Percentiles rank a stretch among this genome's conserved stretches.
These are phyloP conservation scores for Semotilus atromaculatus DNA, from an alignment of 2,797 vertebrate species.

Conservation along the genomic window DNA sequence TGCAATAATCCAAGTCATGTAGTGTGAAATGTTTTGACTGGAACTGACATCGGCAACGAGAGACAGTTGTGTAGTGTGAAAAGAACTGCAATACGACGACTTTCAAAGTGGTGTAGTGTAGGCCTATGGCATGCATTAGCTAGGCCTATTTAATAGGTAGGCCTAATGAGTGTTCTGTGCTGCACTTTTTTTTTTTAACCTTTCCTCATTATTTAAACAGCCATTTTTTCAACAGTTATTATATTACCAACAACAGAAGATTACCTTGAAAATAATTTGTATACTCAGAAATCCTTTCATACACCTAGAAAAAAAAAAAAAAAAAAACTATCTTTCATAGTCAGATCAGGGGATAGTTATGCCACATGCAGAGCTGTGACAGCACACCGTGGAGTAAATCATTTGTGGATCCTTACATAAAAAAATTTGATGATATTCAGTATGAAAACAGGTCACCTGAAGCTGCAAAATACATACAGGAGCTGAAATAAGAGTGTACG, in stretches of 20 bases:
- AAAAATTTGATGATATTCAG: not conserved
- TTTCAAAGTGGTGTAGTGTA: not conserved
- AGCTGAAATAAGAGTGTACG: not conserved
- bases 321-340: too few species aligned
- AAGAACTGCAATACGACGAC: not conserved
- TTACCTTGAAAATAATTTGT: not conserved
- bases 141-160: not conserved
- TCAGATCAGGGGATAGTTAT: constrained; percentile 12
- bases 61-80: not conserved
- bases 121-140: not conserved
- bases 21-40: not conserved
- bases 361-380: constrained; percentile 1
- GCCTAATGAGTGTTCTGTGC: not conserved
- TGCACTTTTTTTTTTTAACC: not conserved
- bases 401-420: not conserved
- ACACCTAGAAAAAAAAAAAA: not conserved
- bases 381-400: not conserved
- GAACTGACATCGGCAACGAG: not conserved
- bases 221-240: not conserved
- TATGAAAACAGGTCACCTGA: constrained; percentile 28
- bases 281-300: not conserved
- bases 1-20: not conserved
- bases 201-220: not conserved
- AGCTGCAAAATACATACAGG: not conserved
- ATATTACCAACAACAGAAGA: not conserved